Conservation (phyloP, 2,888 invertebrate genomes). For the Cyclophora albipunctata region DNA sequence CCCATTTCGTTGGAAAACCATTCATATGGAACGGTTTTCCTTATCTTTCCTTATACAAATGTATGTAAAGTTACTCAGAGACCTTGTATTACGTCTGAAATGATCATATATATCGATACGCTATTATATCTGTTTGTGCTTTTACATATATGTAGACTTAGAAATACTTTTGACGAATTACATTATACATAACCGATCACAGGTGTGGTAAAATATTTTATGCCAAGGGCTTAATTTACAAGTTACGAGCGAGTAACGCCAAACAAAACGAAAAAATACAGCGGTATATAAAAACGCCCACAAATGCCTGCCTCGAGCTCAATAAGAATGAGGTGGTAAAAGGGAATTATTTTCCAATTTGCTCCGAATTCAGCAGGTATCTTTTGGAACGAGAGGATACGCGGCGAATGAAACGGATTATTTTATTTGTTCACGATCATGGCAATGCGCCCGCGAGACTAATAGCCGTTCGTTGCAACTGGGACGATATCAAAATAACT, state of each 20-base stretch:
- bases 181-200: slow-evolving; percentile 21
- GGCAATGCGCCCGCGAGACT: too few species aligned
- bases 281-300: slow-evolving; percentile 5
- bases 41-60: too few species aligned
- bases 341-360: slow-evolving; percentile 11
- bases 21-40: too few species aligned
- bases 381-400: slow-evolving; percentile 6
- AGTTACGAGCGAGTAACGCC: slow-evolving; percentile 12
- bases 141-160: too few species aligned
- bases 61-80: too few species aligned
- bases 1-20: too few species aligned
- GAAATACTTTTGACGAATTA: neutral
- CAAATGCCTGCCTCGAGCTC: slow-evolving; percentile 5
- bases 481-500: too few species aligned
- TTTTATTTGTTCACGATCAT: slow-evolving; percentile 1
- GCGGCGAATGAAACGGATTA: slow-evolving; percentile 8
- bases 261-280: slow-evolving; percentile 7
- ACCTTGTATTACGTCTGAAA: too few species aligned
- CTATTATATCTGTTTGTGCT: too few species aligned
- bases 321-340: slow-evolving; percentile 12
- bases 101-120: too few species aligned
- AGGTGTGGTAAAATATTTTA: slow-evolving; percentile 31
- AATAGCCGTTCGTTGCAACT: too few species aligned
- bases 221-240: slow-evolving; percentile 27
- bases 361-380: slow-evolving; percentile 5